phyloP scores from a whole-genome alignment of 2,113 vertebrate species.

The Thryonomys swinderianus region DNA sequence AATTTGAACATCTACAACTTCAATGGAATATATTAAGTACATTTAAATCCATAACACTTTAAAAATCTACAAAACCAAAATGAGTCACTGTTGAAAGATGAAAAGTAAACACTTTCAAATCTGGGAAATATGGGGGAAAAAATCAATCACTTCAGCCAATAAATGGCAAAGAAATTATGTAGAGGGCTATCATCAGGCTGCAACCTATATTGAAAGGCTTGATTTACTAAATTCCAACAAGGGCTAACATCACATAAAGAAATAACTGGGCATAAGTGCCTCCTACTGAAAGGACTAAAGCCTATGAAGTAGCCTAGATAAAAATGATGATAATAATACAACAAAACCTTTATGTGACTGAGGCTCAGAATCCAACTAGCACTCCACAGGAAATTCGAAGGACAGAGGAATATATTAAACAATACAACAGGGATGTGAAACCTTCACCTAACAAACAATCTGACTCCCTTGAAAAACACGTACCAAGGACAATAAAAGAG shows the following conservation, averaged over 20 bases:
- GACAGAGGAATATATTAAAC: not conserved
- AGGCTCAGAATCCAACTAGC: conserved; percentile 19
- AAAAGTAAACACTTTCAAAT: not conserved
- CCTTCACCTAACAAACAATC: not conserved
- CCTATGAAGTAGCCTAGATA: not conserved
- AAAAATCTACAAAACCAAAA: not conserved
- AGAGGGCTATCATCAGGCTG: not conserved
- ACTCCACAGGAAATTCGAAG: conserved; percentile 12
- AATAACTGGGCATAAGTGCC: not conserved
- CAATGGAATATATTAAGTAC: not conserved
- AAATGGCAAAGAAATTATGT: not conserved
- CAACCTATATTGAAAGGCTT: not conserved
- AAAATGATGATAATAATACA: not conserved
- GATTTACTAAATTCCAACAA: not conserved
- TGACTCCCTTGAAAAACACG: conserved; percentile 29
- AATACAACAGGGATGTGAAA: not conserved
- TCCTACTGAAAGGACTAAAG: not conserved
- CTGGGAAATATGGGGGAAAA: not conserved
- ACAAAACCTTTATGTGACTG: not conserved
- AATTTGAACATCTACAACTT: not conserved
- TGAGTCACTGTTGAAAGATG: not conserved
- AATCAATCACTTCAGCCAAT: not conserved
- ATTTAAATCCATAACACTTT: not conserved
- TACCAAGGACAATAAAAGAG: not conserved
- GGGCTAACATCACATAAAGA: not conserved